Percentiles rank a stretch among this genome's conserved stretches.
These are phyloP conservation scores for Ondatra zibethicus DNA, from an alignment of 2,113 vertebrate species.

Conservation along the genomic window DNA sequence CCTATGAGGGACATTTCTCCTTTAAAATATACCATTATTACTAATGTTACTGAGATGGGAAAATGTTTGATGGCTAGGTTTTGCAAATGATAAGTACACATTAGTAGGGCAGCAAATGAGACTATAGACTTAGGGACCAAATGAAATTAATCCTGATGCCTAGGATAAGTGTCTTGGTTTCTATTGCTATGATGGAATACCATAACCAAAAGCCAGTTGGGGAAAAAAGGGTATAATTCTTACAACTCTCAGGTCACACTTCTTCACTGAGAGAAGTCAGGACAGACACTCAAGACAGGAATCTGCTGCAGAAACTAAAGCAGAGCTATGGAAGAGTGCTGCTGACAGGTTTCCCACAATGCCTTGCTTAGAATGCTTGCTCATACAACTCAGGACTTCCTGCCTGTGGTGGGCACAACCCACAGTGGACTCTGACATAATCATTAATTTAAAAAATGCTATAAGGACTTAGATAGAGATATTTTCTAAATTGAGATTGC, in stretches of 20 bases:
- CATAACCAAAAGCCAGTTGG: not conserved
- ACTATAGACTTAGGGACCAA: not conserved
- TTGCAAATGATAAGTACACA: not conserved
- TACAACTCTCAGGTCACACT: not conserved
- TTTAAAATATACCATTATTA: not conserved
- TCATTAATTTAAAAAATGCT: not conserved
- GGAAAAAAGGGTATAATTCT: not conserved
- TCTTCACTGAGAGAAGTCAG: not conserved
- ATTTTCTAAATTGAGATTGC: not conserved
- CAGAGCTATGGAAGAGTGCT: not conserved
- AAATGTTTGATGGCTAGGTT: not conserved
- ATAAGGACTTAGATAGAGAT: not conserved
- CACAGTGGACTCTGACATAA: not conserved
- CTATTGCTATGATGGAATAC: not conserved
- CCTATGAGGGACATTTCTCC: not conserved
- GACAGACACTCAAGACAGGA: not conserved
- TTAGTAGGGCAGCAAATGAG: not conserved
- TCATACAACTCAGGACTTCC: not conserved
- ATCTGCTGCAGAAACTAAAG: not conserved
- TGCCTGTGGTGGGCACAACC: not conserved
- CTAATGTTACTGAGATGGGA: not conserved
- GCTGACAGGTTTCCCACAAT: not conserved
- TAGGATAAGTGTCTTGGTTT: not conserved
- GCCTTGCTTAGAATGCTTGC: not conserved
- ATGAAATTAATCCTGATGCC: not conserved